Percentiles rank a stretch among this genome's conserved stretches.
Evolutionary conservation across 1,140 invertebrate species (phyloP).

Genomic region (Aphaenogaster ashmeadi): DNA sequence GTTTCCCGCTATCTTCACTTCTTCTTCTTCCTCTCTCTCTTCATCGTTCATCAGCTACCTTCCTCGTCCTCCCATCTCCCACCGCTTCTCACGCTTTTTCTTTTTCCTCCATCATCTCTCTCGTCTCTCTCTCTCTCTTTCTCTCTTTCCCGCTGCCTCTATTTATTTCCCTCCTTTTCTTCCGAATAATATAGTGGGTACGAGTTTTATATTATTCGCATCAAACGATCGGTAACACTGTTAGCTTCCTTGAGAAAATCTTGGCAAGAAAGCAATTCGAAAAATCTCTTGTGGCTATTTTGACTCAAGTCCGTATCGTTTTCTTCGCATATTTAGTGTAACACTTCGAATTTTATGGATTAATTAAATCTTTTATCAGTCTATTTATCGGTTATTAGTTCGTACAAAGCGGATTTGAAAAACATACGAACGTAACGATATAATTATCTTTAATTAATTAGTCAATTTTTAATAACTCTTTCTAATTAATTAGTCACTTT

Average conservation of each 20-base stretch:
- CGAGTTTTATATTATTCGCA: not conserved
- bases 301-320: not conserved
- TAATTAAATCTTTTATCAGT: not conserved
- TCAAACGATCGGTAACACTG: constrained; percentile 5
- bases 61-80: constrained; percentile 10
- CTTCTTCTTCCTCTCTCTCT: constrained; percentile 5
- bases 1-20: constrained; percentile 21
- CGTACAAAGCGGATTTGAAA: not conserved
- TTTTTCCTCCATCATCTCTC: constrained; percentile 78
- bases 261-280: not conserved
- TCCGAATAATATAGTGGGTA: not conserved
- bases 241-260: not conserved
- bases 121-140: constrained; percentile 75
- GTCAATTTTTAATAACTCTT: not conserved
- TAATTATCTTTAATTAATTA: not conserved
- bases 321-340: too few relatives aligned
- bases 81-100: constrained; percentile 67
- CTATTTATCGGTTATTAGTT: not conserved
- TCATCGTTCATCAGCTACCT: constrained; percentile 18
- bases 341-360: not conserved
- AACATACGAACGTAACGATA: not conserved
- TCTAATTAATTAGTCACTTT: not conserved
- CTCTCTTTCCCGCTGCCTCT: constrained; percentile 61
- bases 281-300: too few relatives aligned
- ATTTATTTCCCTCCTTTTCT: constrained; percentile 12